Evolutionary conservation across 2,888 invertebrate genomes (phyloP).

Genomic region (Spilarctia lutea): DNA sequence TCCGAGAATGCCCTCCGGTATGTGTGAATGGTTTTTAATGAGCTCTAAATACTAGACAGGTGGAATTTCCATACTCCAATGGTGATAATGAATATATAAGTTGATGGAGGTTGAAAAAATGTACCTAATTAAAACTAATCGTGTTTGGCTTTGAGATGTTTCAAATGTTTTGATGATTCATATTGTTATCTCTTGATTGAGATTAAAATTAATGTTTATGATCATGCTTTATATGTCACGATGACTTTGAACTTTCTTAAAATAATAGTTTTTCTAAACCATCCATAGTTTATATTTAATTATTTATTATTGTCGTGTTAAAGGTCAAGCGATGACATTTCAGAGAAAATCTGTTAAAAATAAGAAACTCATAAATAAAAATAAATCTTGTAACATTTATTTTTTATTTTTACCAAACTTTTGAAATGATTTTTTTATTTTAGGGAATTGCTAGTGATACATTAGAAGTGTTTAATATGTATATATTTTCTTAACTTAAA

Average conservation of each 20-base stretch:
- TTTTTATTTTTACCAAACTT: too few species aligned
- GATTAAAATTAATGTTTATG: background rate
- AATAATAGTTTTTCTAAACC: too few species aligned
- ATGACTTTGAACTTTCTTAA: background rate
- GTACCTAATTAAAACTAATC: conserved; percentile 8
- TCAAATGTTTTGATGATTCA: background rate
- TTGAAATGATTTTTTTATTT: too few species aligned
- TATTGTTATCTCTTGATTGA: background rate
- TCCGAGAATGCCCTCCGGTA: conserved; percentile 45
- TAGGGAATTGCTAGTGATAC: too few species aligned
- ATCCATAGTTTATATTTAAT: too few species aligned
- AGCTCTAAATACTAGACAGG: conserved; percentile 58
- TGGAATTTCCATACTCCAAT: conserved; percentile 56
- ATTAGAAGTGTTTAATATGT: too few species aligned
- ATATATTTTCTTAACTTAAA: too few species aligned
- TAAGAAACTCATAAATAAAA: too few species aligned
- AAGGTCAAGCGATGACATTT: too few species aligned
- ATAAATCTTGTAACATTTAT: too few species aligned
- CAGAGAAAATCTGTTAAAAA: too few species aligned
- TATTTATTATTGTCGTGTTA: too few species aligned
- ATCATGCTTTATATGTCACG: background rate
- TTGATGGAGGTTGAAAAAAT: conserved; percentile 24
- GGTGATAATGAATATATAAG: conserved; percentile 51
- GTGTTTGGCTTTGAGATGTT: background rate
- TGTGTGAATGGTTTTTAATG: conserved; percentile 64